Percentiles rank a stretch among this genome's conserved stretches.
Evolutionary conservation across 2,888 invertebrate species (phyloP).

Genomic region (Heliconius cydno): DNA sequence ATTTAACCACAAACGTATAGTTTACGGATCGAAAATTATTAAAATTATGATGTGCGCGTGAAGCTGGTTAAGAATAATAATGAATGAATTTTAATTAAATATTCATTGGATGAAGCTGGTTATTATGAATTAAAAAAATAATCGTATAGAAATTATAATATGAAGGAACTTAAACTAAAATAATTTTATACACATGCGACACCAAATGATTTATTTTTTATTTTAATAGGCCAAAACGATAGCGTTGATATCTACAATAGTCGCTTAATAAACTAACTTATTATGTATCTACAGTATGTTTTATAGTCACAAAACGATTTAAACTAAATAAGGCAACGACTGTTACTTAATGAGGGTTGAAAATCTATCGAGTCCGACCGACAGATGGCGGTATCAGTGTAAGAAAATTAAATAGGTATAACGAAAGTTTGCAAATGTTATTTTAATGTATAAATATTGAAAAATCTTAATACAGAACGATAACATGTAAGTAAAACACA

Average conservation of each 20-base stretch:
- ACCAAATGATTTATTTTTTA: slow-evolving; percentile 79
- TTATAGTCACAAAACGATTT: slow-evolving; percentile 80
- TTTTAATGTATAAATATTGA: neutral
- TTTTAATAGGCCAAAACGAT: slow-evolving; percentile 82
- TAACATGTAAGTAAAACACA: neutral
- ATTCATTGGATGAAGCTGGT: no score
- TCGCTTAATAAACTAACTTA: slow-evolving; percentile 79
- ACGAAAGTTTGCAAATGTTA: neutral
- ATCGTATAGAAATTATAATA: neutral
- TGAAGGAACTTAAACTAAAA: slow-evolving; percentile 42
- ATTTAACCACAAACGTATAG: no score
- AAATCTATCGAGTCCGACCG: neutral
- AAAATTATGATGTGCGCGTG: no score
- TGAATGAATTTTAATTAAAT: no score
- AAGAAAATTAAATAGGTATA: neutral
- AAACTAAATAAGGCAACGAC: slow-evolving; percentile 84
- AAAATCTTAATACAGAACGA: neutral
- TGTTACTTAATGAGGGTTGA: slow-evolving; percentile 65
- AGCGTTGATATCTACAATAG: slow-evolving; percentile 81
- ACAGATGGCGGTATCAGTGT: slow-evolving; percentile 12
- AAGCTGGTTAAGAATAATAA: no score
- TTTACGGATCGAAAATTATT: no score
- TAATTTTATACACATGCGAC: slow-evolving; percentile 69
- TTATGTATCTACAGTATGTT: slow-evolving; percentile 78
- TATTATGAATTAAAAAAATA: no score